A percentile compares a stretch with the other conserved stretches of the same genome.
phyloP scores from a whole-genome alignment of 2,797 vertebrate genomes.

The Poecilia velifera region DNA sequence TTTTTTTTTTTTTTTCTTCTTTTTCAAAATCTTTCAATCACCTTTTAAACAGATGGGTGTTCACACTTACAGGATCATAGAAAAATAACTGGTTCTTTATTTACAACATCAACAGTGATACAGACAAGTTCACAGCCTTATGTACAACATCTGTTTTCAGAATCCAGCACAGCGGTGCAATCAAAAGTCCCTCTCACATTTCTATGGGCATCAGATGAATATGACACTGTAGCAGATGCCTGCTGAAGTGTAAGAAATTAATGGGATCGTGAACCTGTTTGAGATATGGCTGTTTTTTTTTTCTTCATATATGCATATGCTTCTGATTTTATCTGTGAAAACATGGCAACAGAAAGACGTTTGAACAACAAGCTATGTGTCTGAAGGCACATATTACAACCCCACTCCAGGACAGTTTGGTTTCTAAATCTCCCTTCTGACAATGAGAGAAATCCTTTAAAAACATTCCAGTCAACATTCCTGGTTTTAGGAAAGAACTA shows the following conservation, averaged over 20 bases:
- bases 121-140: slow-evolving; percentile 56
- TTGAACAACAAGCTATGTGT: slow-evolving; percentile 32
- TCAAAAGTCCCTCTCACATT: slow-evolving; percentile 30
- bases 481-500: slow-evolving; percentile 16
- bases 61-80: slow-evolving; percentile 77
- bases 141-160: slow-evolving; percentile 49
- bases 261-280: slow-evolving; percentile 22
- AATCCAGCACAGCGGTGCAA: slow-evolving; percentile 12
- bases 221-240: background rate
- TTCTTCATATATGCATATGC: slow-evolving; percentile 7
- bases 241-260: slow-evolving; percentile 28
- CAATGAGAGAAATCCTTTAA: slow-evolving; percentile 1
- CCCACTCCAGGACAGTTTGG: slow-evolving; percentile 25
- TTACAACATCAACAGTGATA: slow-evolving; percentile 68
- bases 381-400: slow-evolving; percentile 68
- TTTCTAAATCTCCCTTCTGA: slow-evolving; percentile 14
- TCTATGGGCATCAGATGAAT: background rate
- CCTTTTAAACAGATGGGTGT: slow-evolving; percentile 46
- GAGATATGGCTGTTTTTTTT: slow-evolving; percentile 29
- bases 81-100: slow-evolving; percentile 84
- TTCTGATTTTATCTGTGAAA: background rate
- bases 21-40: slow-evolving; percentile 25
- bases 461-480: background rate
- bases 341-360: slow-evolving; percentile 5
- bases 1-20: slow-evolving; percentile 18